Evolutionary conservation across 2,797 vertebrate species (phyloP).

Genomic region (Microctenopoma lineatum): DNA sequence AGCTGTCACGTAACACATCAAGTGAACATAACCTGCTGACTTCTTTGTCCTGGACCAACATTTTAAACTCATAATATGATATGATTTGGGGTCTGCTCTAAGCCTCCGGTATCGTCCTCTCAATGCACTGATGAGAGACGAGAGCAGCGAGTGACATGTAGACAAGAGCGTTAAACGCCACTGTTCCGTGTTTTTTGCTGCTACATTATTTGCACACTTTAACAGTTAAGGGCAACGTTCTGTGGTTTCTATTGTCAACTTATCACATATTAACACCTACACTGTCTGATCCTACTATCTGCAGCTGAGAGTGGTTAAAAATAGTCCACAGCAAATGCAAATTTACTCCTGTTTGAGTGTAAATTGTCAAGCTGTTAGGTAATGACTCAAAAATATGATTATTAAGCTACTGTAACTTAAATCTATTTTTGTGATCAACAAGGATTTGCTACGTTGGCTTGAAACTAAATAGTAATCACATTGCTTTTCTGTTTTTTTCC

Average conservation of each 20-base stretch:
- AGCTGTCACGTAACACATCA: conserved; percentile 35
- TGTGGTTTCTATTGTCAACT: background rate
- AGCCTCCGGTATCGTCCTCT: conserved; percentile 32
- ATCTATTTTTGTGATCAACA: too few species aligned
- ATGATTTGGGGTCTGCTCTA: conserved; percentile 45
- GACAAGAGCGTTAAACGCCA: background rate
- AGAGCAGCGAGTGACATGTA: conserved; percentile 11
- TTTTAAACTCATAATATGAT: conserved; percentile 44
- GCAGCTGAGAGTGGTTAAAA: background rate
- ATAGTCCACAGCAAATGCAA: conserved; percentile 8
- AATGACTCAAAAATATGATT: too few species aligned
- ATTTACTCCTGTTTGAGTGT: conserved; percentile 1
- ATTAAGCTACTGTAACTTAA: too few species aligned
- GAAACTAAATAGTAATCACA: too few species aligned
- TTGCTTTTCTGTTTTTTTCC: background rate
- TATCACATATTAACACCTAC: background rate
- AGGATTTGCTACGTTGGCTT: too few species aligned
- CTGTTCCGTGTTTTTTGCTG: background rate
- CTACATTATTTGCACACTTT: background rate
- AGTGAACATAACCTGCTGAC: conserved; percentile 45
- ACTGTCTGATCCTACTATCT: background rate
- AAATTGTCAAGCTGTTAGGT: background rate
- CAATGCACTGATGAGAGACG: conserved; percentile 25
- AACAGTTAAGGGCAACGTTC: background rate
- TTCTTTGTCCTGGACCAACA: conserved; percentile 46